Evolutionary conservation across 1,140 invertebrate genomes (phyloP).

Genomic region (Sitobion miscanthi): DNA sequence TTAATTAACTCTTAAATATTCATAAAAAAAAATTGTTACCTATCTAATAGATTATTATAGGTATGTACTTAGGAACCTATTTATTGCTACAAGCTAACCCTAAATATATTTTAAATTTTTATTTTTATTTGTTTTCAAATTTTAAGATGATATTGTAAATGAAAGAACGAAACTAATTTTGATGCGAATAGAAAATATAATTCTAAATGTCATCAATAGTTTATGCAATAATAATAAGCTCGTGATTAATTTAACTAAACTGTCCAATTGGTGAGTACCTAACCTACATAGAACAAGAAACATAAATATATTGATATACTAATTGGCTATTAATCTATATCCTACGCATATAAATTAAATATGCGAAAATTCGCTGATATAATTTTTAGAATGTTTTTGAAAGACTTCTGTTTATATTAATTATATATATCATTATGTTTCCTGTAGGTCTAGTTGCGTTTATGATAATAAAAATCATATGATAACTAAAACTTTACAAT

Average conservation of each 20-base stretch:
- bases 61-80: not conserved
- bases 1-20: too few species aligned
- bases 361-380: not conserved
- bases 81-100: not conserved
- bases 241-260: not conserved
- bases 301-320: not conserved
- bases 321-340: not conserved
- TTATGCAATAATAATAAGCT: not conserved
- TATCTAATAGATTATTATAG: too few species aligned
- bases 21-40: too few species aligned
- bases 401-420: not conserved
- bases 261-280: not conserved
- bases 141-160: not conserved
- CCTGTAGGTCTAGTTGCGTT: not conserved
- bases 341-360: too few species aligned
- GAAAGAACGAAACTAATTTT: conserved; percentile 24
- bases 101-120: not conserved
- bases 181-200: conserved; percentile 33
- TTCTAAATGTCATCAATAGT: not conserved
- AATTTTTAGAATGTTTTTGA: not conserved
- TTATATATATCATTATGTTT: not conserved
- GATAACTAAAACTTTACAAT: not conserved
- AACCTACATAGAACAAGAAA: not conserved
- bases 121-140: not conserved
- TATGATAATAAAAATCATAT: not conserved